A percentile compares a stretch with the other conserved stretches of the same genome.
phyloP scores from a whole-genome alignment of 2,797 vertebrate species.

The Echiichthys vipera region DNA sequence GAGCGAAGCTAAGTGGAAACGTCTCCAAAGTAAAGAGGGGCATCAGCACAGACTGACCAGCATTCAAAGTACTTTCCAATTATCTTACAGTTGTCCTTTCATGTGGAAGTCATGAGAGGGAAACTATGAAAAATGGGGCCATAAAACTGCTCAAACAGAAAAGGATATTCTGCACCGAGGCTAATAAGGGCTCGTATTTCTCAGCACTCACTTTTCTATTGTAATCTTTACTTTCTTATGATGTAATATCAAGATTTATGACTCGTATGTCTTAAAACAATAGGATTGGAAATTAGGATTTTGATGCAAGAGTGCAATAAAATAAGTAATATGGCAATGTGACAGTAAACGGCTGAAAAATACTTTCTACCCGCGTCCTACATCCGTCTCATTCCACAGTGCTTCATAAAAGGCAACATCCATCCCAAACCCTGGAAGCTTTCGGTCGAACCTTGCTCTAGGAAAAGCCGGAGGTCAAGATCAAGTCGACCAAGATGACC shows the following conservation, averaged over 20 bases:
- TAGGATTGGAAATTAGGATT: conserved; percentile 48
- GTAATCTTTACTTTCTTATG: conserved; percentile 50
- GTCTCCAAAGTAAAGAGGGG: conserved; percentile 70
- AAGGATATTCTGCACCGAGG: conserved; percentile 71
- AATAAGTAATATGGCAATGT: conserved; percentile 31
- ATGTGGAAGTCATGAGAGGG: conserved; percentile 68
- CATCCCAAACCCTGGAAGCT: conserved; percentile 22
- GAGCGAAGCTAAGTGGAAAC: conserved; percentile 43
- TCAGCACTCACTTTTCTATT: conserved; percentile 52
- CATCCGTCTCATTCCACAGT: conserved; percentile 21
- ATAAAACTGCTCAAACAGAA: conserved; percentile 72
- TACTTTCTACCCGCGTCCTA: conserved; percentile 12
- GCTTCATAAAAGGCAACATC: conserved; percentile 11
- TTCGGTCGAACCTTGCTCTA: conserved; percentile 33
- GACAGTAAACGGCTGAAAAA: conserved; percentile 47
- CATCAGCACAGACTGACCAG: conserved; percentile 57
- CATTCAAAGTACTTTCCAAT: conserved; percentile 73
- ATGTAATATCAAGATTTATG: conserved; percentile 63
- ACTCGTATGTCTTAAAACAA: conserved; percentile 56
- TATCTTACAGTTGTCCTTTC: conserved; percentile 65
- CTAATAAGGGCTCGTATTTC: conserved; percentile 71
- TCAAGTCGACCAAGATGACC: conserved; percentile 65
- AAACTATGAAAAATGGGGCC: conserved; percentile 62
- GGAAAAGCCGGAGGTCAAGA: conserved; percentile 56
- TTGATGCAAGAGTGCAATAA: conserved; percentile 33